Base-by-base conservation (phyloP, 2,888 invertebrate genomes). In the Pollenia angustigena region DNA sequence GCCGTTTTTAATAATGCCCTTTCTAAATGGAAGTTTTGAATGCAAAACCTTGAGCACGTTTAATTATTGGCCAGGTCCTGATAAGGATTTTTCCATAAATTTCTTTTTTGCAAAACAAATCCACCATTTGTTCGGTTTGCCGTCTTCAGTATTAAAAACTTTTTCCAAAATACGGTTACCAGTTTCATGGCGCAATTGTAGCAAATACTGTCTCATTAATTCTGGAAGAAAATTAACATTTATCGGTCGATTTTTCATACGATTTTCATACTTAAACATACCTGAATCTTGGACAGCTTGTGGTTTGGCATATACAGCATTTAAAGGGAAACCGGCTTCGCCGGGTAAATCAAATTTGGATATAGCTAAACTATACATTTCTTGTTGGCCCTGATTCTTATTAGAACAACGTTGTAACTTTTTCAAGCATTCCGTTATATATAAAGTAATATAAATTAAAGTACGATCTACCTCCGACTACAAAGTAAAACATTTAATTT, bases 61-160 rank as follows among this genome's bases (percentile, higher is more conserved):
- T 2, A 62, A 62, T 88, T 91, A 93, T 88, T 93, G 93, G 0
- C 93, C 93, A 42, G 93, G 93, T 0, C 93, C 93, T 44, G 93
- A 92, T 44, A 99, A 94, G 44, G 98, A 98, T 93, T 99, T 99
- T 93, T 99, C 99, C 99, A 99, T 99, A 93, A 99, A 99, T 95
- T 98, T 99, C 95, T 99, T 98, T 93, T 99, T 99, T 44, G 99
- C 97, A 94, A 99, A 99, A 93, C 99, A 99, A 81, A 99, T 94
- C 99, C 99, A 99, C 99, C 99, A 99, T 94, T 99, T 99, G 92
- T 97, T 98, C 10, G 99, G 99, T 91, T 98, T 98, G 9, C 98
- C 98, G 92, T 98, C 98, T 88, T 97, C 97, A 12, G 96, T 95
- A 62, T 96, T 96, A 93, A 98, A 99, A 2, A 95, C 99, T 94